Evolutionary conservation across 2,797 vertebrate genomes (phyloP).

Genomic region (Argyrosomus regius): DNA sequence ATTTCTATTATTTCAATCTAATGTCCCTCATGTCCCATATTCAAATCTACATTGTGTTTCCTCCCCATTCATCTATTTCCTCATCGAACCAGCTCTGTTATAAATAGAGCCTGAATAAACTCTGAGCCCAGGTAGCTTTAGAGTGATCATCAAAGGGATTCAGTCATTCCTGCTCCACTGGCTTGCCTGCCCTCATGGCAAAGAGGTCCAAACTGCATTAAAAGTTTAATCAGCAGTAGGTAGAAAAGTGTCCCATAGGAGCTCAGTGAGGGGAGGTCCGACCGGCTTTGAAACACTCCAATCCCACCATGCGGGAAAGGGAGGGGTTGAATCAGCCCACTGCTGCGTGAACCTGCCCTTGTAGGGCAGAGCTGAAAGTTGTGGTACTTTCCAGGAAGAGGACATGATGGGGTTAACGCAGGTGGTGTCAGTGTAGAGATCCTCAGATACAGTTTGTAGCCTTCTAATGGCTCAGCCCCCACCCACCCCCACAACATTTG

Average conservation of each 20-base stretch:
- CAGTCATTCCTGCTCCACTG: constrained; percentile 26
- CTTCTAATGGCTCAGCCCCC: background rate
- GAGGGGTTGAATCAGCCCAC: constrained; percentile 1
- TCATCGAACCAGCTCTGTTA: constrained; percentile 5
- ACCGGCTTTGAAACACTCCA: constrained; percentile 26
- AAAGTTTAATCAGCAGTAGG: constrained; percentile 46
- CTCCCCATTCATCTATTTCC: constrained; percentile 14
- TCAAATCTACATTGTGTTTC: constrained; percentile 4
- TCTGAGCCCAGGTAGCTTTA: constrained; percentile 13
- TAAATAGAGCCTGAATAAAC: constrained; percentile 35
- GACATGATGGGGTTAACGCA: constrained; percentile 10
- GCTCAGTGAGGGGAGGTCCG: background rate
- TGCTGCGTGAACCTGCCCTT: constrained; percentile 24
- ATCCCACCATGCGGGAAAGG: constrained; percentile 18
- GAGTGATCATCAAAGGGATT: constrained; percentile 36
- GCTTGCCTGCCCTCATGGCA: background rate
- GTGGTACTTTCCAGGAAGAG: constrained; percentile 46
- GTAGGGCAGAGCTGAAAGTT: constrained; percentile 37
- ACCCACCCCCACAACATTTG: constrained; percentile 7
- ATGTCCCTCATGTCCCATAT: constrained; percentile 1
- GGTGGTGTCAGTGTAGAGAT: background rate
- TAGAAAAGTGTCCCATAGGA: constrained; percentile 19
- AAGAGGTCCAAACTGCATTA: constrained; percentile 22
- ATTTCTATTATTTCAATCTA: background rate
- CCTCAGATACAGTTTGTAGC: constrained; percentile 5